Conservation (phyloP, 2,888 invertebrate species). For the Parnassius smintheus region DNA sequence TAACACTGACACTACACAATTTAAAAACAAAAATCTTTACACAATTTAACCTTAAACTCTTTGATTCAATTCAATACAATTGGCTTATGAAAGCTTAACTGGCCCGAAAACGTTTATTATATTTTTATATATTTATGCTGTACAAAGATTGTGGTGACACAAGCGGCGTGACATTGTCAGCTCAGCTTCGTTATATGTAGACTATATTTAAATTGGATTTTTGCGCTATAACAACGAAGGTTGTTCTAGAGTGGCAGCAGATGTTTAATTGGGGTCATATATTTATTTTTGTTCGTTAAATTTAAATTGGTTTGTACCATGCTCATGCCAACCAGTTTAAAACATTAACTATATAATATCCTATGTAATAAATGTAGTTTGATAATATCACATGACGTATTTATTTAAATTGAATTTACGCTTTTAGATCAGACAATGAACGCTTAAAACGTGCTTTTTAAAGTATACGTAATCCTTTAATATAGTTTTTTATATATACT, state of each 20-base stretch:
- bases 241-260: constrained; percentile 50
- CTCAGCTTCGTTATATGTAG: constrained; percentile 65
- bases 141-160: constrained; percentile 47
- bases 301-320: too few relatives aligned
- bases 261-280: constrained; percentile 24
- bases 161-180: constrained; percentile 69
- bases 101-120: constrained; percentile 33
- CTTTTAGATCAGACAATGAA: background rate
- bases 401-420: too few relatives aligned
- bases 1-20: too few relatives aligned
- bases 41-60: too few relatives aligned
- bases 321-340: too few relatives aligned
- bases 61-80: too few relatives aligned
- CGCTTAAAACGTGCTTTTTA: background rate
- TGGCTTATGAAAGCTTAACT: background rate
- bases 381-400: too few relatives aligned
- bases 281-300: background rate
- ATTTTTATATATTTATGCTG: constrained; percentile 35
- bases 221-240: constrained; percentile 45
- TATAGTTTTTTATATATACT: background rate
- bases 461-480: background rate
- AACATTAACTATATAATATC: too few relatives aligned
- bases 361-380: too few relatives aligned
- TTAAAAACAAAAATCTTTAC: too few relatives aligned
- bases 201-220: constrained; percentile 62